phyloP scores from a whole-genome alignment of 2,888 invertebrate species.

The Conops quadrifasciatus region DNA sequence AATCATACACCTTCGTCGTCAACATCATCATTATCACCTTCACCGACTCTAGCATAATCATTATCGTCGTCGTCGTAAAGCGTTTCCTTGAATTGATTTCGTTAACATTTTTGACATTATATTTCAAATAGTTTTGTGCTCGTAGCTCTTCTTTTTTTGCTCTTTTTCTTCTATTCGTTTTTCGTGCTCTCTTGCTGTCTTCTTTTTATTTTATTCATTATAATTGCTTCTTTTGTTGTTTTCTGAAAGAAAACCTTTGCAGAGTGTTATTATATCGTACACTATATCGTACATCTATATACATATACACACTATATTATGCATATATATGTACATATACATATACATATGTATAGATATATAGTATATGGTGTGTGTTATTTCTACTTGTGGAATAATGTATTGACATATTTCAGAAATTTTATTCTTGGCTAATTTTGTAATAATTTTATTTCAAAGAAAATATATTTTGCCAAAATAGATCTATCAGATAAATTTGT shows the following conservation, averaged over 20 bases:
- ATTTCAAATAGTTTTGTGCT: no score
- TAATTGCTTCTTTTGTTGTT: not conserved
- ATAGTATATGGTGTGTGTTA: constrained; percentile 4
- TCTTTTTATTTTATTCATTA: not conserved
- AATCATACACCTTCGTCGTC: no score
- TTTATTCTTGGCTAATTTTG: no score
- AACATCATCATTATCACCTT: no score
- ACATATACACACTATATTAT: constrained; percentile 9
- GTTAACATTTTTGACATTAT: not conserved
- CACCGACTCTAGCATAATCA: no score
- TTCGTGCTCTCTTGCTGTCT: not conserved
- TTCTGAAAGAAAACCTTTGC: not conserved
- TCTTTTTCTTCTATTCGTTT: not conserved
- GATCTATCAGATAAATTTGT: no score
- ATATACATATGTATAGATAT: not conserved
- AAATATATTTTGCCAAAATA: no score
- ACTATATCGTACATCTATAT: constrained; percentile 13
- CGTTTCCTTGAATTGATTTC: constrained; percentile 23
- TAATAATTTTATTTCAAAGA: no score
- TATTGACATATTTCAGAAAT: no score
- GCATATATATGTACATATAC: not conserved
- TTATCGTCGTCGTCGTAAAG: no score
- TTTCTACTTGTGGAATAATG: no score
- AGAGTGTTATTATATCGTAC: not conserved
- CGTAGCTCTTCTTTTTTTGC: no score